These are phyloP conservation scores for Dromas ardeola DNA, from an alignment of 2,113 vertebrate species.

Conservation along the genomic window DNA sequence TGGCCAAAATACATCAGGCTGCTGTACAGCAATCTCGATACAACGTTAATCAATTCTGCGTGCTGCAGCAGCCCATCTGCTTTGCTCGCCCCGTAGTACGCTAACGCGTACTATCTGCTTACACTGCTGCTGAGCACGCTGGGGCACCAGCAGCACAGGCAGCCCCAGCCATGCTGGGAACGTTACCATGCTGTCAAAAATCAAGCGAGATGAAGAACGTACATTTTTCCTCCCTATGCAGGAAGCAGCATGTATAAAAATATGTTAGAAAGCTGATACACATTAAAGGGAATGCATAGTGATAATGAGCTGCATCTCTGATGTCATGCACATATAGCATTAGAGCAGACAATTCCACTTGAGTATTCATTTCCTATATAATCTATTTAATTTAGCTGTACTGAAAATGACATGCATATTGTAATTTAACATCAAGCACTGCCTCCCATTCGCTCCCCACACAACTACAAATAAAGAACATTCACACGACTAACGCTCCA, in stretches of 20 bases:
- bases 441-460: neutral
- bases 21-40: neutral
- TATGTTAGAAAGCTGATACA: neutral
- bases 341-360: neutral
- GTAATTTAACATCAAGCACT: neutral
- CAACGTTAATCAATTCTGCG: neutral
- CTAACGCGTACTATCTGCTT: neutral
- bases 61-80: conserved; percentile 33
- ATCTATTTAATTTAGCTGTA: neutral
- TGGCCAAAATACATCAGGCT: neutral
- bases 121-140: neutral
- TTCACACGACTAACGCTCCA: neutral
- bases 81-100: neutral
- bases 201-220: rapidly evolving
- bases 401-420: neutral
- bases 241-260: neutral
- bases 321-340: neutral
- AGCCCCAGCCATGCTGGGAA: neutral
- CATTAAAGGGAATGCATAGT: neutral
- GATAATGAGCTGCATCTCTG: neutral
- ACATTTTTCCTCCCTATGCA: neutral
- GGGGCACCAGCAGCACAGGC: neutral
- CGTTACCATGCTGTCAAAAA: neutral
- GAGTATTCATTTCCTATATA: neutral
- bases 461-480: neutral